A percentile compares a stretch with the other conserved stretches of the same genome.
phyloP scores from a whole-genome alignment of 1,140 invertebrate genomes.

The Aphidius ervi region DNA sequence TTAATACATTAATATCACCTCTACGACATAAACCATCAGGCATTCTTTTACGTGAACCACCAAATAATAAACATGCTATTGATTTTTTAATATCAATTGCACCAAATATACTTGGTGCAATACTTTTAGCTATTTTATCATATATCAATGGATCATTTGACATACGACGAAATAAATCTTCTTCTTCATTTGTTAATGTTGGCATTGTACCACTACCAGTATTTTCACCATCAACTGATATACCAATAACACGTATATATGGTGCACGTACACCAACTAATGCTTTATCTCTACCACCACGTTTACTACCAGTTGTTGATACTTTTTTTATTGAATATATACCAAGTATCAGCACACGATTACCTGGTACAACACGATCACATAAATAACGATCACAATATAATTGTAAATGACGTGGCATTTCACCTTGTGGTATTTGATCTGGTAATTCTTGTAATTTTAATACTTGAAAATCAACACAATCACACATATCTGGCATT shows the following conservation, averaged over 20 bases:
- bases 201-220: constrained; percentile 59
- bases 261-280: constrained; percentile 89
- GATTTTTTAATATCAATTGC: constrained; percentile 95
- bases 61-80: constrained; percentile 93
- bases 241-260: constrained; percentile 91
- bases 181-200: constrained; percentile 76
- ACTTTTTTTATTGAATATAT: constrained; percentile 97
- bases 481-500: constrained; percentile 94
- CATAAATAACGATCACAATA: constrained; percentile 95
- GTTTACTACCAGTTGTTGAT: constrained; percentile 56
- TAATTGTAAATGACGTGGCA: constrained; percentile 92
- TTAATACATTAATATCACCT: constrained; percentile 94
- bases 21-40: constrained; percentile 93
- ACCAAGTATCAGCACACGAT: constrained; percentile 88
- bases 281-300: constrained; percentile 74
- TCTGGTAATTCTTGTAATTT: constrained; percentile 97
- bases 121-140: constrained; percentile 83
- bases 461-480: constrained; percentile 88
- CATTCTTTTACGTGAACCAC: constrained; percentile 81
- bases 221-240: constrained; percentile 73
- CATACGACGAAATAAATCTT: constrained; percentile 85
- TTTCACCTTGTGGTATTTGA: constrained; percentile 95
- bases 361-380: constrained; percentile 94
- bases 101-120: constrained; percentile 97
- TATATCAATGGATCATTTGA: constrained; percentile 83